A percentile compares a stretch with the other conserved stretches of the same genome.
Conservation (phyloP, 2,113 vertebrate genomes). For the Xiphophorus maculatus region DNA sequence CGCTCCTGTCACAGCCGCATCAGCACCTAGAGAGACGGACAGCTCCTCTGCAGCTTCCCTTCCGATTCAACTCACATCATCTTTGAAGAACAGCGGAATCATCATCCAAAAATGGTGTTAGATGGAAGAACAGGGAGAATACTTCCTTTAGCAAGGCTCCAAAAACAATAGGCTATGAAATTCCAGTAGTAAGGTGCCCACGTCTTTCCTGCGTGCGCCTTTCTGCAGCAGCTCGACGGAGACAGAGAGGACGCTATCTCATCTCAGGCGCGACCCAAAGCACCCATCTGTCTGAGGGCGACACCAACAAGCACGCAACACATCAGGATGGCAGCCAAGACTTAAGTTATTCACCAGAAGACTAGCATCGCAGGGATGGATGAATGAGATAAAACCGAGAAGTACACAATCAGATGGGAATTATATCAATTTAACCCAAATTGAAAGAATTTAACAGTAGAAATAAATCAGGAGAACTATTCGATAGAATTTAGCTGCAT, state of each 20-base stretch:
- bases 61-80: conserved; percentile 73
- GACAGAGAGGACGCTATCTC: conserved; percentile 48
- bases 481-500: not conserved
- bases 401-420: not conserved
- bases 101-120: not conserved
- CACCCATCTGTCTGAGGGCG: conserved; percentile 61
- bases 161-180: conserved; percentile 11
- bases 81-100: conserved; percentile 45
- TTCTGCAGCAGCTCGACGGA: conserved; percentile 52
- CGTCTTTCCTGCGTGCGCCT: conserved; percentile 30
- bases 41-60: conserved; percentile 74
- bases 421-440: not conserved
- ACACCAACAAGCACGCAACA: conserved; percentile 40
- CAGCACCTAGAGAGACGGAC: conserved; percentile 85
- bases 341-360: not conserved
- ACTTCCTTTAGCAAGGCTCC: too few species aligned
- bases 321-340: conserved; percentile 10
- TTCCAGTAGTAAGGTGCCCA: conserved; percentile 4
- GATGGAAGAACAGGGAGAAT: too few species aligned
- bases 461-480: not conserved
- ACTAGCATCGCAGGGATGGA: not conserved
- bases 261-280: conserved; percentile 58
- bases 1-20: conserved; percentile 77
- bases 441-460: not conserved
- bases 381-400: not conserved